Conservation (phyloP, 1,140 invertebrate species). For the Spodoptera frugiperda region DNA sequence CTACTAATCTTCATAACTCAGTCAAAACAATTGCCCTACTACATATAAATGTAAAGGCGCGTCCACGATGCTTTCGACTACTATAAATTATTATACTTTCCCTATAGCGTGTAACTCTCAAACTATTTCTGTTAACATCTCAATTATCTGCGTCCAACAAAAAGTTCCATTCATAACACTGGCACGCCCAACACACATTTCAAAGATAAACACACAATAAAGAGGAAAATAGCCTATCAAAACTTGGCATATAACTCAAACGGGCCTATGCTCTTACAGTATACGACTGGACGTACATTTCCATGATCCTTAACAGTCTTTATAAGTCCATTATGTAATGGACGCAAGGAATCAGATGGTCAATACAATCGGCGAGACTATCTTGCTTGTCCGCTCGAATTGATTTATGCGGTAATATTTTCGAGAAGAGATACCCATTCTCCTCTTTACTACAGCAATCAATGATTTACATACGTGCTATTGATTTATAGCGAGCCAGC, state of each 20-base stretch:
- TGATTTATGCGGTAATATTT: constrained; percentile 70
- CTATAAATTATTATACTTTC: not conserved
- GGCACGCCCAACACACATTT: constrained; percentile 32
- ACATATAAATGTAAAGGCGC: too few species aligned
- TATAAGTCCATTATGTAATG: constrained; percentile 69
- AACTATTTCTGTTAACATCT: constrained; percentile 37
- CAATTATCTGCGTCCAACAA: constrained; percentile 9
- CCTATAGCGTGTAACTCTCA: not conserved
- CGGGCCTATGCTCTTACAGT: constrained; percentile 51
- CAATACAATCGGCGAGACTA: constrained; percentile 59
- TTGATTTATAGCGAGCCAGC: constrained; percentile 35
- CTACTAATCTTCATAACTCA: not conserved
- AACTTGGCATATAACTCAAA: constrained; percentile 69
- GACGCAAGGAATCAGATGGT: constrained; percentile 57
- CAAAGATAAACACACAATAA: constrained; percentile 57
- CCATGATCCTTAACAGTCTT: constrained; percentile 68
- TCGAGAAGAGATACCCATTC: constrained; percentile 53
- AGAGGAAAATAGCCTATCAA: constrained; percentile 61
- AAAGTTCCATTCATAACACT: constrained; percentile 33
- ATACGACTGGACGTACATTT: constrained; percentile 60
- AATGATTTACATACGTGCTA: constrained; percentile 38
- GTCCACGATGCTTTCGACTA: too few species aligned
- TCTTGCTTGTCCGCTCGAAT: constrained; percentile 50
- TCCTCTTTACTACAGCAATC: constrained; percentile 33
- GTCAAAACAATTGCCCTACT: constrained; percentile 15